Evolutionary conservation across 64 coral and sea anemone genomes (phyloP), one percentile per base, ranked within the genome.

Genomic region (Astreopora myriophthalma): DNA sequence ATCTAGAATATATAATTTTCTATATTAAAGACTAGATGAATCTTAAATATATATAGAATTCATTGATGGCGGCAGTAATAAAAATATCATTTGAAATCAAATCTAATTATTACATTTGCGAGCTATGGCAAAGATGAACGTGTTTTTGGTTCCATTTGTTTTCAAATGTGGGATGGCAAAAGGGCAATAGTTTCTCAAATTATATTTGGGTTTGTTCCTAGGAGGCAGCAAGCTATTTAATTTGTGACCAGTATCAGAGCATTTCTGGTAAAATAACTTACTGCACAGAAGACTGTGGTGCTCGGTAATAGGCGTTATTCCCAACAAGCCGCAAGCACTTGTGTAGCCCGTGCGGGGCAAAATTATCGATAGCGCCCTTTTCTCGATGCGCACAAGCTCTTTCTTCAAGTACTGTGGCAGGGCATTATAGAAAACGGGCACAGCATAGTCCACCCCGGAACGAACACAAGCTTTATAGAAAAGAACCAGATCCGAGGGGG

Each of bases 361-460:
- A 60, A 82, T 82, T 52, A 82, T 82, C 30, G 44, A 82, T 82
- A 82, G 13, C 10, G 44, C 37, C 78, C 78, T 82, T 32, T 85
- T 85, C 55, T 85, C 55, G 57, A 85, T 85, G 35, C 52, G 81
- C 28, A 85, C 55, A 24, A 85, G 81, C 81, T 85, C 81, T 35
- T 85, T 85, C 48, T 24, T 85, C 55, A 85, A 58, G 29, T 85
- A 85, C 78, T 82, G 78, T 27, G 44, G 78, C 36, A 52, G 78
- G 35, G 78, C 78, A 13, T 82, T 82, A 48, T 82, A 82, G 48
- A 61, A 82, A 52, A 31, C 78, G 22, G 78, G 78, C 8, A 82
- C 30, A 46, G 35, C 78, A 26, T 82, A 82, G 78, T 82, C 78
- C 5, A 52, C 44, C n/a, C 34, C 44, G 44, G 78, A 82, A 60